Conservation (phyloP, 2,113 vertebrate species). For the Odobenus rosmarus region DNA sequence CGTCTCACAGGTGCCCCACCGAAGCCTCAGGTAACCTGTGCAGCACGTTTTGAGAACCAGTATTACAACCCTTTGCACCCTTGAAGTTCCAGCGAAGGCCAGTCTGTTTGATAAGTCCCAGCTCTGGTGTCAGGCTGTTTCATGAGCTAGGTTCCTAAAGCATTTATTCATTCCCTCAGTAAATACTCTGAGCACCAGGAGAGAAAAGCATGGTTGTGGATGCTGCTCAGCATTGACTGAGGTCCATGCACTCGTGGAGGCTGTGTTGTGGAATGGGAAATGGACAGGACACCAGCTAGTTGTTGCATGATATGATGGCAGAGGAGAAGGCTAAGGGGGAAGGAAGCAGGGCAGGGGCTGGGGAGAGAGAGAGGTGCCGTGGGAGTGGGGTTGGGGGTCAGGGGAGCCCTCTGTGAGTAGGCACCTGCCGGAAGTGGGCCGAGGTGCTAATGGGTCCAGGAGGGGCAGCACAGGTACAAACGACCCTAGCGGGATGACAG, state of each 20-base stretch:
- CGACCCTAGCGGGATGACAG: not conserved
- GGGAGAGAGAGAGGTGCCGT: not conserved
- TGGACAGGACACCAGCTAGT: not conserved
- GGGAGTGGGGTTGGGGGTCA: not conserved
- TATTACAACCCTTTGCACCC: not conserved
- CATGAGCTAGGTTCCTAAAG: not conserved
- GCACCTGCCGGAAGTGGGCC: not conserved
- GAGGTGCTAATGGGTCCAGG: not conserved
- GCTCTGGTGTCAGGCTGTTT: not conserved
- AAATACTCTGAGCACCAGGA: not conserved
- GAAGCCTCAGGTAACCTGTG: not conserved
- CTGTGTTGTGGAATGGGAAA: not conserved
- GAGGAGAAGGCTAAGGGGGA: not conserved
- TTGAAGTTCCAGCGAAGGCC: not conserved
- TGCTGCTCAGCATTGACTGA: not conserved
- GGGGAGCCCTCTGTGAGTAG: not conserved
- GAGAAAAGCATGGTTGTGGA: not conserved
- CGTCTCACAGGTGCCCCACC: too few species aligned
- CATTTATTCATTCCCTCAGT: not conserved
- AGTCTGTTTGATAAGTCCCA: not conserved
- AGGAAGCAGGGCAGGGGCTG: not conserved
- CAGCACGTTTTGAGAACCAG: not conserved
- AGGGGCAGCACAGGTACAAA: not conserved
- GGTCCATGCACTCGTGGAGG: accelerated
- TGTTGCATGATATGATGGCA: not conserved